Conservation (phyloP, 2,888 invertebrate species). For the Leptopilina myrica region DNA sequence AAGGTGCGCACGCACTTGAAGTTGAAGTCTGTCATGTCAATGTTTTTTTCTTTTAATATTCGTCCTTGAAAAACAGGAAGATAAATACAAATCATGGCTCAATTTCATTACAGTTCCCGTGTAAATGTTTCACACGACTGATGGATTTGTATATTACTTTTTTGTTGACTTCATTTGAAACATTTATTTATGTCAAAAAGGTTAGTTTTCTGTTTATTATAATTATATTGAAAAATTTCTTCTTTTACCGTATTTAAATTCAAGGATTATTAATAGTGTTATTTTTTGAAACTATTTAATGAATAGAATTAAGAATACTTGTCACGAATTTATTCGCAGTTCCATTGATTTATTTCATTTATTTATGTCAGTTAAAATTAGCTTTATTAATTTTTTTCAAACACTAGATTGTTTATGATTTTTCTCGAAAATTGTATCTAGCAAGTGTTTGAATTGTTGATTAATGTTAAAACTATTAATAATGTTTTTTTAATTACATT, state of each 20-base stretch:
- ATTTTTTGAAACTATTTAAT: no score
- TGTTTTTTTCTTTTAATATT: conserved; percentile 16
- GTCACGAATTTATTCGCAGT: neutral
- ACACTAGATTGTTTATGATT: no score
- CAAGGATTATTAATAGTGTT: no score
- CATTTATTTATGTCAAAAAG: neutral
- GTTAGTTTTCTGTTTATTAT: conserved; percentile 15
- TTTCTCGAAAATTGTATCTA: neutral
- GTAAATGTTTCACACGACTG: conserved; percentile 1
- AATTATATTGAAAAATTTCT: neutral
- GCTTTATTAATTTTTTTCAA: no score
- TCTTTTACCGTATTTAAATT: neutral
- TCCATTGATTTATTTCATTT: no score
- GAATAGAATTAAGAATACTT: neutral
- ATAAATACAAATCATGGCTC: conserved; percentile 32
- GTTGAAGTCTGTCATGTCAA: neutral
- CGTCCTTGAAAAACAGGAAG: conserved; percentile 30
- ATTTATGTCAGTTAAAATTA: no score
- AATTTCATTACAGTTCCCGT: neutral
- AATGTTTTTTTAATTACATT: neutral
- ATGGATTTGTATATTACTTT: neutral
- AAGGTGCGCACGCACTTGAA: neutral
- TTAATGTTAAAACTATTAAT: neutral
- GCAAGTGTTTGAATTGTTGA: neutral
- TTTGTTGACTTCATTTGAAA: neutral